These are phyloP conservation scores for Alaudala cheleensis DNA, from an alignment of 2,113 vertebrate species.

Conservation along the genomic window DNA sequence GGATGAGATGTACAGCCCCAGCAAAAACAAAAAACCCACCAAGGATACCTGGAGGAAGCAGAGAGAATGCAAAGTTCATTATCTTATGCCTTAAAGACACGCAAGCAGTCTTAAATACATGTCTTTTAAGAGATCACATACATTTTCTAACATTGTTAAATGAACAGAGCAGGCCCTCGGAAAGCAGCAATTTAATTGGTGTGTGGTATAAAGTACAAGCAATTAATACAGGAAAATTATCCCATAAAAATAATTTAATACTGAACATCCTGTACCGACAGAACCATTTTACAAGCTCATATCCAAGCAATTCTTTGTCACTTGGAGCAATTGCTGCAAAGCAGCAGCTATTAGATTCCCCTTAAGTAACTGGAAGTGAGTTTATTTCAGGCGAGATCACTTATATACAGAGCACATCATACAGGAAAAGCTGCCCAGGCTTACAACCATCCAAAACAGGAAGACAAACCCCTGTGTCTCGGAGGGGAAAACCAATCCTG, in stretches of 20 bases:
- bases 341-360: slow-evolving; percentile 33
- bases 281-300: slow-evolving; percentile 41
- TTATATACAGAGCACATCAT: slow-evolving; percentile 51
- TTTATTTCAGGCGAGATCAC: slow-evolving; percentile 62
- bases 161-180: neutral
- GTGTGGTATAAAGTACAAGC: slow-evolving; percentile 1
- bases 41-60: slow-evolving; percentile 88
- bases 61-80: neutral
- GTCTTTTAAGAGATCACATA: neutral
- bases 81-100: neutral
- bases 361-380: slow-evolving; percentile 64
- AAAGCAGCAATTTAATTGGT: slow-evolving; percentile 25
- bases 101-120: neutral
- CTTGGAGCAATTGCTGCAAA: slow-evolving; percentile 22
- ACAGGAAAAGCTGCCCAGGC: slow-evolving; percentile 57
- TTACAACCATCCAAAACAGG: slow-evolving; percentile 60
- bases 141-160: neutral
- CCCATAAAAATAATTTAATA: slow-evolving; percentile 50
- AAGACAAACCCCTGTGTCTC: slow-evolving; percentile 51
- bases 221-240: slow-evolving; percentile 57
- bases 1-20: slow-evolving; percentile 96
- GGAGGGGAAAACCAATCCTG: slow-evolving; percentile 46
- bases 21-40: slow-evolving; percentile 95
- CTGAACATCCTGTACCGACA: slow-evolving; percentile 51
- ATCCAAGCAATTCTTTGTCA: slow-evolving; percentile 41